Conservation (phyloP, 1,140 invertebrate genomes). For the Pseudomyrmex pallidus region DNA sequence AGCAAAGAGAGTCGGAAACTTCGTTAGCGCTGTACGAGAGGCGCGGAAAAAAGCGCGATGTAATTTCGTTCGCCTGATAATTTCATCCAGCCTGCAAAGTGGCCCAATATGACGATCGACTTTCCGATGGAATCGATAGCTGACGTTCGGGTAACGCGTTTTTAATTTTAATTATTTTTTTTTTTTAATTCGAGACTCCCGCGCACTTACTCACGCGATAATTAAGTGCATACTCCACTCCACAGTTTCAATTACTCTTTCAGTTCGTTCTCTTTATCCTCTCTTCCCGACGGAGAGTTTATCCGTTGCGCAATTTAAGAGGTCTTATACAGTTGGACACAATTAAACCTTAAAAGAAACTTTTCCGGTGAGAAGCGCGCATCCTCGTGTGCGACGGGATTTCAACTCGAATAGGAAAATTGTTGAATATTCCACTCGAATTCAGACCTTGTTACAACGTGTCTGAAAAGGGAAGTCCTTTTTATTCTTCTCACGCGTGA, state of each 20-base stretch:
- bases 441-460: too few relatives aligned
- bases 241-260: not conserved
- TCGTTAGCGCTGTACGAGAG: not conserved
- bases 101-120: not conserved
- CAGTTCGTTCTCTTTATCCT: not conserved
- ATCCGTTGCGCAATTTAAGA: slow-evolving; percentile 5
- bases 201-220: not conserved
- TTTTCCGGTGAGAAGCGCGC: not conserved
- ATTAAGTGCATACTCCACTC: not conserved
- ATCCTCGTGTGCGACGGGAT: not conserved
- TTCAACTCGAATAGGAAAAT: slow-evolving; percentile 5
- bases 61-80: slow-evolving; percentile 20
- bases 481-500: not conserved
- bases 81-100: not conserved
- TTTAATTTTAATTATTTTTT: not conserved
- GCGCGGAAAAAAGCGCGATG: slow-evolving; percentile 5
- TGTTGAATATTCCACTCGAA: not conserved
- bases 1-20: not conserved
- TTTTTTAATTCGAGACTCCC: not conserved
- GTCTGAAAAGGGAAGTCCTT: not conserved
- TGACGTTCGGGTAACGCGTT: not conserved
- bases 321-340: not conserved
- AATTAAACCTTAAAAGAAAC: slow-evolving; percentile 21
- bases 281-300: not conserved
- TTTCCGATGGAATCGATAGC: not conserved